Evolutionary conservation across 2,113 vertebrate species (phyloP), one percentile per base, ranked within the genome.

Genomic region (Nerophis lumbriciformis): DNA sequence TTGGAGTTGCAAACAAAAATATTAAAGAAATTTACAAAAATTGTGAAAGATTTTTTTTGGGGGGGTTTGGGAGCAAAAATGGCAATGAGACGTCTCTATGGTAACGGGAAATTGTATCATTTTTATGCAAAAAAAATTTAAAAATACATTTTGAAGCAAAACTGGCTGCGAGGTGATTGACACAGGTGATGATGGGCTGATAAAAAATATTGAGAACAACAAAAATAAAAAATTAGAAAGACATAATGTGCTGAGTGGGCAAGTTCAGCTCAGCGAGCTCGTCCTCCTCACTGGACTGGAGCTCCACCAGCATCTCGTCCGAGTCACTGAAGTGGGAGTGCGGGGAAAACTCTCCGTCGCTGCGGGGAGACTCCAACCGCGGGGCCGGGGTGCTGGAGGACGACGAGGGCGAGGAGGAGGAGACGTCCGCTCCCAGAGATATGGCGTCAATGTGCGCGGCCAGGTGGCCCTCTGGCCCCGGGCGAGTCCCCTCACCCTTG

Each of bases 261-360:
- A 87, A 78, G 65, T 88, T 89, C 14, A 91, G 85, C 71, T 90
- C 88, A n/a, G 89, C 81, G 1, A 91, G 80, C 63, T 92, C 90
- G 7, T 92, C 91, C n/a, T 92, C 91, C 70, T 88, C 86, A 36
- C 84, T 86, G 3, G 89, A 91, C 48, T 90, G 90, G 53, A 90
- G 68, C 77, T 92, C 91, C 81, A 88, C 72, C 53, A 78, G 84
- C 60, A 93, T 90, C 84, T 98, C 95, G 12, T 98, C 96, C 10
- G 95, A 98, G 90, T 98, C 96, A 87, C 96, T 98, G 90, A 95
- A 97, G 83, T 96, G 96, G 19, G 96, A 98, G 61, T 86, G 93
- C 0, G 96, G 95, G 52, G 95, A 98, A 74, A 97, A 96, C 84
- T 98, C 96, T 16, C 96, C 96, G 60, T 98, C 96, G 76, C 96